A percentile compares a stretch with the other conserved stretches of the same genome.
Evolutionary conservation across 2,888 invertebrate species (phyloP).

Genomic region (Lathronympha strigana): DNA sequence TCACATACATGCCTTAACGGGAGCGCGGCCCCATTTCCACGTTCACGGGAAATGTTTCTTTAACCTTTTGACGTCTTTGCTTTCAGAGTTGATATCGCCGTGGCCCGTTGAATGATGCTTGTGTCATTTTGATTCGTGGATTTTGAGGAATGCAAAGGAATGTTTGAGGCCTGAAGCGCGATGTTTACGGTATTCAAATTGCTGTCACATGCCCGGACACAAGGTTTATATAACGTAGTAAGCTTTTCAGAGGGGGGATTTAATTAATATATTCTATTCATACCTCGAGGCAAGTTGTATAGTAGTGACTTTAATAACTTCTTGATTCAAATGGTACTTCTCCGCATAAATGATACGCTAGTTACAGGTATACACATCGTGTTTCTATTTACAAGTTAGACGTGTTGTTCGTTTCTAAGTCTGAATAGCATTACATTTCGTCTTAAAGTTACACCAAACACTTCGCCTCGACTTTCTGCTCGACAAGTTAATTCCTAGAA

Average conservation of each 20-base stretch:
- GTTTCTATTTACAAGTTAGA: too few relatives aligned
- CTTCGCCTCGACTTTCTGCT: too few relatives aligned
- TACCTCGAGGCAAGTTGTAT: slow-evolving; percentile 36
- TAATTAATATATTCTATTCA: slow-evolving; percentile 57
- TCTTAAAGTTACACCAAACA: too few relatives aligned
- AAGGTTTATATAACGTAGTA: slow-evolving; percentile 45
- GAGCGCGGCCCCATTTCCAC: slow-evolving; percentile 70
- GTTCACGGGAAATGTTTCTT: slow-evolving; percentile 61
- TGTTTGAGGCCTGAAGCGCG: slow-evolving; percentile 69
- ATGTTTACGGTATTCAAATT: slow-evolving; percentile 79
- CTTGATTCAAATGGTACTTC: background rate
- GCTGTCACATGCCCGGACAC: slow-evolving; percentile 64
- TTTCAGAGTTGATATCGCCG: slow-evolving; percentile 64
- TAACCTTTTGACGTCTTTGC: slow-evolving; percentile 65
- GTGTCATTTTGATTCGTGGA: slow-evolving; percentile 52
- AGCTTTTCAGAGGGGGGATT: slow-evolving; percentile 48
- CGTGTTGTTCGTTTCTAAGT: too few relatives aligned
- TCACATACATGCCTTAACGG: slow-evolving; percentile 73
- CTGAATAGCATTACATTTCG: too few relatives aligned
- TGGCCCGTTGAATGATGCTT: slow-evolving; percentile 53
- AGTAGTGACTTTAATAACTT: slow-evolving; percentile 23
- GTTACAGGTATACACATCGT: background rate
- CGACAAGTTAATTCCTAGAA: too few relatives aligned
- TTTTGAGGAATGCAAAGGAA: slow-evolving; percentile 67
- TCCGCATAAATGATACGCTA: background rate